Base-by-base conservation (phyloP, 1,140 invertebrate species). In the Orussus abietinus region DNA sequence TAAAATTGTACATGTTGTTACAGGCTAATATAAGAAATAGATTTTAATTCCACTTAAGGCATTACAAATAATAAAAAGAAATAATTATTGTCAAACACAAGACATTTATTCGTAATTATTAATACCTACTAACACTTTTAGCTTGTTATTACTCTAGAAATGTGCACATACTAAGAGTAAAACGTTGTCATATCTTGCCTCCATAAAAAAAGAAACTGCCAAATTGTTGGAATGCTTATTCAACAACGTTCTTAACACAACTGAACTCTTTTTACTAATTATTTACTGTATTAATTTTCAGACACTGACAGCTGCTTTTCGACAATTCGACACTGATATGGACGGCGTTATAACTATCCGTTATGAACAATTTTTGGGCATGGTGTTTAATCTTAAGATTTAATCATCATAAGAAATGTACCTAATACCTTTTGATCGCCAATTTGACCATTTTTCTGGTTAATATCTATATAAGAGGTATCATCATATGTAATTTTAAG, bases 321-420 rank as follows among this genome's bases (percentile, higher is more conserved):
- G 88, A 35, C 83, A 88, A 52, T 84, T 85, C 58, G 95, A 99
- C 62, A 90, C 88, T 4, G 92, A 98, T 69, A 81, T 88, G 70
- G 92, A 96, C 78, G 96, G 96, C 5, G 82, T 92, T 35, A 97
- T 99, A 47, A 90, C 87, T 26, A 95, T 98, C 61, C 86, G 92
- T 51, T 99, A 98, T 62, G 95, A 99, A 73, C 91, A 98, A 61
- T 99, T 99, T 74, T 77, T 98, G 14, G 84, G 81, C 47, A 92
- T 98, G 83, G 94, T 98, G 11, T 95, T 97, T 64, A 90, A 87
- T 60, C 72, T 96, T 36, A 92, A 91, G 77, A 81, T 91, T 68
- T 93, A 81, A 64, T 37, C 22, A 25, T 6, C 6, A 7, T n/a
- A 25, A 25, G 6, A 7, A 7, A 6, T 6, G n/a, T 25, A n/a